phyloP scores from a whole-genome alignment of 2,888 invertebrate species.

The Acrobasis consociella region DNA sequence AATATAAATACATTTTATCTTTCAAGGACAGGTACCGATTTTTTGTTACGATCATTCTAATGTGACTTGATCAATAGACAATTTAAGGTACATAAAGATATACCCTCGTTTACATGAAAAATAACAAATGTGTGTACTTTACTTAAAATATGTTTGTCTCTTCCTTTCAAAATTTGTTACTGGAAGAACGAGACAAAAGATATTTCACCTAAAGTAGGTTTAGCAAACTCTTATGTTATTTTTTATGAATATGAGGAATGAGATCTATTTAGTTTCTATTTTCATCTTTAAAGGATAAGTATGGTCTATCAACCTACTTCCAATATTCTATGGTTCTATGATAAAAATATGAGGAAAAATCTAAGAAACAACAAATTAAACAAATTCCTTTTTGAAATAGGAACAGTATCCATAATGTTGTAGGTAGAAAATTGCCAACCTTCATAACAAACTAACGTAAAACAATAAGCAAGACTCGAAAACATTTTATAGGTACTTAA shows the following conservation, averaged over 20 bases:
- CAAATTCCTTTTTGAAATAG: neutral
- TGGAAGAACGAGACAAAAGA: no score
- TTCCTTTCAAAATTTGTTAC: no score
- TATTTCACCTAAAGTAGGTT: no score
- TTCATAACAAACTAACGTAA: neutral
- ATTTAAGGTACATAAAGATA: neutral
- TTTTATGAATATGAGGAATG: no score
- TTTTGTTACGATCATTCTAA: constrained; percentile 5
- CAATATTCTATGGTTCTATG: no score
- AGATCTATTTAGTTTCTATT: no score
- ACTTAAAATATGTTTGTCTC: no score
- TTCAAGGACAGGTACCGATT: constrained; percentile 21
- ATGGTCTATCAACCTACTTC: no score
- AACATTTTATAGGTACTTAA: constrained; percentile 6
- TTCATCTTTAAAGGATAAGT: no score
- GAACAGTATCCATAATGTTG: neutral
- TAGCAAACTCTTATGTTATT: no score
- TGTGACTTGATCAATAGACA: neutral
- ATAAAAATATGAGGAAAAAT: neutral
- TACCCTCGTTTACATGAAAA: neutral
- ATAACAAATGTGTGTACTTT: no score
- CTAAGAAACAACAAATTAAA: neutral
- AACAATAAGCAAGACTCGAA: neutral
- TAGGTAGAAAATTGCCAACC: neutral
- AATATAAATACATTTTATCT: constrained; percentile 9